A percentile compares a stretch with the other conserved stretches of the same genome.
Evolutionary conservation across 2,113 vertebrate genomes (phyloP).

Genomic region (Chaetodon trifascialis): DNA sequence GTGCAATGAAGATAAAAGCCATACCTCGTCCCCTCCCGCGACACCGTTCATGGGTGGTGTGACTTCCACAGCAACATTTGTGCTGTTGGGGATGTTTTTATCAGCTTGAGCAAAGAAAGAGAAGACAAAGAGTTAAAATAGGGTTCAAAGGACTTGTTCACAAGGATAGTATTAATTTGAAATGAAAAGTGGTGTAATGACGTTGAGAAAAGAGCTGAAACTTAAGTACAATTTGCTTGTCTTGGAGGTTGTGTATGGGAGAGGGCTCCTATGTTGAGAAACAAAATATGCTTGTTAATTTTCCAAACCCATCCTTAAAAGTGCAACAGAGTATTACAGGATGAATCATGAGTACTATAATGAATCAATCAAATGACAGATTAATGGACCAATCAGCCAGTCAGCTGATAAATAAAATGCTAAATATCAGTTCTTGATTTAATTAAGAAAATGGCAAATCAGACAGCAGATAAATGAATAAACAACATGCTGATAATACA

Average conservation of each 20-base stretch:
- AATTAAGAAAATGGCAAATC: no score
- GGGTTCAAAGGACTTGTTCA: background rate
- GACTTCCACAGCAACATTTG: constrained; percentile 93
- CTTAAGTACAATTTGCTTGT: constrained; percentile 34
- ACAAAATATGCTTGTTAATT: constrained; percentile 23
- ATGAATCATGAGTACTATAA: background rate
- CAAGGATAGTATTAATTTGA: background rate
- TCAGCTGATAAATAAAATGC: no score
- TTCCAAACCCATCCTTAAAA: background rate
- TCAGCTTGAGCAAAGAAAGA: constrained; percentile 65
- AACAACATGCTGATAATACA: background rate
- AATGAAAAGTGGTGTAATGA: background rate
- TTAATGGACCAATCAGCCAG: no score
- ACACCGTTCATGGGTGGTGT: constrained; percentile 92
- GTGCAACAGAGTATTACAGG: background rate
- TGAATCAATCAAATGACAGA: background rate
- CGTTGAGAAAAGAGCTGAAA: constrained; percentile 10
- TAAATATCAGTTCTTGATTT: no score
- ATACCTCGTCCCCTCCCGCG: constrained; percentile 82
- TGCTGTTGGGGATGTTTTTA: constrained; percentile 88
- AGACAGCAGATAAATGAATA: no score
- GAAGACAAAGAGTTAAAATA: background rate
- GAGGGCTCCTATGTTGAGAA: constrained; percentile 34
- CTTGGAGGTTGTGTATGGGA: constrained; percentile 35
- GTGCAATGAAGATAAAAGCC: background rate